phyloP scores from a whole-genome alignment of 1,140 invertebrate genomes.

The Portunus trituberculatus region DNA sequence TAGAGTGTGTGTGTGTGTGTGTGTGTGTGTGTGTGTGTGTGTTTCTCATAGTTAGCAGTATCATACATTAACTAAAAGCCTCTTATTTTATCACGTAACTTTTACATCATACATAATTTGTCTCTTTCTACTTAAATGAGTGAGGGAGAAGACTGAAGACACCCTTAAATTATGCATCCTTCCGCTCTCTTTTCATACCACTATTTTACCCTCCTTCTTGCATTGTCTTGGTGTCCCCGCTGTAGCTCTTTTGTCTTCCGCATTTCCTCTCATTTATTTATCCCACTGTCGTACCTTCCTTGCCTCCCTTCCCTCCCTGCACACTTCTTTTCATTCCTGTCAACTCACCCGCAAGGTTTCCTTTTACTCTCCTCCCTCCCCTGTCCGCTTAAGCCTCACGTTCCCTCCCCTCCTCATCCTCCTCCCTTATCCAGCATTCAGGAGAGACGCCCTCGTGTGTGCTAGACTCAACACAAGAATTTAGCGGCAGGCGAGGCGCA shows the following conservation, averaged over 20 bases:
- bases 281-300: background rate
- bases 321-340: background rate
- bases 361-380: background rate
- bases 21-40: too few relatives aligned
- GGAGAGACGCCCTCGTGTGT: background rate
- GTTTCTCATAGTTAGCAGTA: background rate
- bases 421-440: background rate
- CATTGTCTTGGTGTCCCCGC: background rate
- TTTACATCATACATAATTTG: too few relatives aligned
- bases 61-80: background rate
- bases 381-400: background rate
- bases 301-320: background rate
- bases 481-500: background rate
- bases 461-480: background rate
- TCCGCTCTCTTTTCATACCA: background rate
- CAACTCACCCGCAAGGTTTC: background rate
- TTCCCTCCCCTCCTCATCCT: background rate
- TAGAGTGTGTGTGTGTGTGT: too few relatives aligned
- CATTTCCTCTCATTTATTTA: background rate
- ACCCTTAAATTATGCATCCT: too few relatives aligned
- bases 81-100: background rate
- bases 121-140: too few relatives aligned
- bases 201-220: background rate
- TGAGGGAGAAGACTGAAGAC: too few relatives aligned
- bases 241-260: background rate